phyloP scores from a whole-genome alignment of 2,888 invertebrate genomes.

The Hermodice carunculata region DNA sequence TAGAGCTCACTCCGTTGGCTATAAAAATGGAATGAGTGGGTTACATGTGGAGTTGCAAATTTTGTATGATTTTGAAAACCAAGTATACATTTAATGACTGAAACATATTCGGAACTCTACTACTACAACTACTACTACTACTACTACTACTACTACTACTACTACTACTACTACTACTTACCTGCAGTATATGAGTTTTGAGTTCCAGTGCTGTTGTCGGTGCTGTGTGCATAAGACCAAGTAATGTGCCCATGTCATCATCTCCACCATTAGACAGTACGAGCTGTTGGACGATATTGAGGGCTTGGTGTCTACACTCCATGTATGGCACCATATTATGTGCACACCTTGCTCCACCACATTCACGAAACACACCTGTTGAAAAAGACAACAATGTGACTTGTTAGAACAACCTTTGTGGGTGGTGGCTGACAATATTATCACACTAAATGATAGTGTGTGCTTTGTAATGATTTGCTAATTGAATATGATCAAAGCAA shows the following conservation, averaged over 20 bases:
- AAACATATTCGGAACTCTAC: too few relatives aligned
- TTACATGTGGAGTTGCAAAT: too few relatives aligned
- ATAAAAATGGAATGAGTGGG: too few relatives aligned
- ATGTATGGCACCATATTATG: constrained; percentile 78
- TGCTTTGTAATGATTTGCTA: too few relatives aligned
- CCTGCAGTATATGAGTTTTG: constrained; percentile 86
- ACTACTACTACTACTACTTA: constrained; percentile 35
- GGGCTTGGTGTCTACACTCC: constrained; percentile 82
- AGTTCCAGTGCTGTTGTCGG: constrained; percentile 84
- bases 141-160: constrained; percentile 3
- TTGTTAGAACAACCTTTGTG: background rate
- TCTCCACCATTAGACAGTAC: constrained; percentile 87
- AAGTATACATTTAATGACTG: too few relatives aligned
- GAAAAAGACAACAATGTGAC: background rate
- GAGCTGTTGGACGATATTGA: constrained; percentile 74
- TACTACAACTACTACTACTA: background rate
- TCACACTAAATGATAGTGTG: too few relatives aligned
- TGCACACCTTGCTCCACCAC: constrained; percentile 87
- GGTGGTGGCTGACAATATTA: too few relatives aligned
- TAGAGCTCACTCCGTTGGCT: too few relatives aligned
- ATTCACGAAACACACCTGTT: constrained; percentile 86
- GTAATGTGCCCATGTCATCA: constrained; percentile 93
- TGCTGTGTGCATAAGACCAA: constrained; percentile 93
- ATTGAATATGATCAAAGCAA: too few relatives aligned
- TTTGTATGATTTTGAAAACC: too few relatives aligned